These are phyloP conservation scores for Pseudococcus jackbeardsleyi DNA, from an alignment of 2,888 invertebrate species.

Conservation along the genomic window DNA sequence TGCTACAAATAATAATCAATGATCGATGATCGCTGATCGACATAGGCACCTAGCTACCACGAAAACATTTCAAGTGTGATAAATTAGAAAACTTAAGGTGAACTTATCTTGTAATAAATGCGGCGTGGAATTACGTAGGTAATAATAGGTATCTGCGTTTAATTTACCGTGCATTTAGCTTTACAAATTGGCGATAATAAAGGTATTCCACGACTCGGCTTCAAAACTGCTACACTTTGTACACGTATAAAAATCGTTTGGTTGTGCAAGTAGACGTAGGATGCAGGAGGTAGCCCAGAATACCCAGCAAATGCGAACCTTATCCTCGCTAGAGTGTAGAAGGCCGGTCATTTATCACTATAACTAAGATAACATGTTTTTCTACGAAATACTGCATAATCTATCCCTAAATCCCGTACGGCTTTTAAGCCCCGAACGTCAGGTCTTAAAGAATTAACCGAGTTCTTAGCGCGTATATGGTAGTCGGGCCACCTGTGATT, in stretches of 20 bases:
- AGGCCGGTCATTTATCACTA: conserved; percentile 35
- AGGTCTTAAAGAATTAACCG: conserved; percentile 48
- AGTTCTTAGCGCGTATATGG: conserved; percentile 7
- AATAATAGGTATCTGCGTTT: not conserved
- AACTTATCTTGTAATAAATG: not conserved
- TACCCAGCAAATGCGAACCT: not conserved
- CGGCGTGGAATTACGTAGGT: no score
- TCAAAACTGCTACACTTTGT: not conserved
- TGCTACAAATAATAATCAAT: no score
- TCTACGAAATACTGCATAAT: conserved; percentile 52
- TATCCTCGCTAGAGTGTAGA: not conserved
- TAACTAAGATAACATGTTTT: conserved; percentile 53
- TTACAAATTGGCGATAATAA: not conserved
- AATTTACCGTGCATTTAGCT: not conserved
- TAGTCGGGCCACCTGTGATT: conserved; percentile 41
- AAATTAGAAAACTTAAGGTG: not conserved
- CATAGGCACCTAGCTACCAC: not conserved
- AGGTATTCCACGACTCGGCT: not conserved
- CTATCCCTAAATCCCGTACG: conserved; percentile 47
- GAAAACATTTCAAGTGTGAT: no score
- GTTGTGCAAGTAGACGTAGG: not conserved
- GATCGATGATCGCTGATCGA: not conserved
- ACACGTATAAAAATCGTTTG: not conserved
- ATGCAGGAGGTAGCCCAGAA: not conserved
- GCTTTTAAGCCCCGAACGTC: conserved; percentile 2